These are phyloP conservation scores for Ceyx margarethae DNA, from an alignment of 2,113 vertebrate genomes.

Conservation along the genomic window DNA sequence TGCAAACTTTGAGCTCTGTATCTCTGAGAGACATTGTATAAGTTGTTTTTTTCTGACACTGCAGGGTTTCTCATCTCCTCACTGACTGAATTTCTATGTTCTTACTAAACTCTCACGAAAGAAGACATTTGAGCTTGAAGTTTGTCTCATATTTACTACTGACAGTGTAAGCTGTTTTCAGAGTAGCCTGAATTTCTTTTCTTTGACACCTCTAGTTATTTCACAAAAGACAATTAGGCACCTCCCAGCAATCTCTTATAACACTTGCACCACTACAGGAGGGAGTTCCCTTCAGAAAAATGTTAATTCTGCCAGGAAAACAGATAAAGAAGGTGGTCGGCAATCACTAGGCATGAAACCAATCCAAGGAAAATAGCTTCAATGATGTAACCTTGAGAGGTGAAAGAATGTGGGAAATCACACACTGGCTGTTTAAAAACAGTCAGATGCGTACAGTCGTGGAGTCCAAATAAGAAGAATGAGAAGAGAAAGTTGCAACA, in stretches of 20 bases:
- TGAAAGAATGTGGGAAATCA: conserved; percentile 62
- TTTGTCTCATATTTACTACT: neutral
- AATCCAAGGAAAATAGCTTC: conserved; percentile 66
- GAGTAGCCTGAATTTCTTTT: neutral
- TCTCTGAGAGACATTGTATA: neutral
- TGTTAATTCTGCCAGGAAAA: conserved; percentile 37
- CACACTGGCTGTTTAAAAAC: conserved; percentile 45
- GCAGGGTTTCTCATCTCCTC: neutral
- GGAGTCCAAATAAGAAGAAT: neutral
- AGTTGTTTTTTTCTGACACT: neutral
- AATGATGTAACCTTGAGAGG: conserved; percentile 41
- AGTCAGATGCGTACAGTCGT: conserved; percentile 6
- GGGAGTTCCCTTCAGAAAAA: conserved; percentile 33
- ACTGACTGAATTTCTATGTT: neutral
- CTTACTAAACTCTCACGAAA: neutral
- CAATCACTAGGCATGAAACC: conserved; percentile 7
- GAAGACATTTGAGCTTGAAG: neutral
- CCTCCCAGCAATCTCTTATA: neutral
- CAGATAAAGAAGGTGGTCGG: conserved; percentile 31
- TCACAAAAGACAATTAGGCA: neutral
- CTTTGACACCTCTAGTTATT: neutral
- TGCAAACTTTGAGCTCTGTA: neutral
- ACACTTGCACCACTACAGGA: neutral
- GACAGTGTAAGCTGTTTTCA: neutral
- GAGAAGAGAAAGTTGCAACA: neutral